Conservation (phyloP, 2,888 invertebrate species). For the Sarcophaga variegata region DNA sequence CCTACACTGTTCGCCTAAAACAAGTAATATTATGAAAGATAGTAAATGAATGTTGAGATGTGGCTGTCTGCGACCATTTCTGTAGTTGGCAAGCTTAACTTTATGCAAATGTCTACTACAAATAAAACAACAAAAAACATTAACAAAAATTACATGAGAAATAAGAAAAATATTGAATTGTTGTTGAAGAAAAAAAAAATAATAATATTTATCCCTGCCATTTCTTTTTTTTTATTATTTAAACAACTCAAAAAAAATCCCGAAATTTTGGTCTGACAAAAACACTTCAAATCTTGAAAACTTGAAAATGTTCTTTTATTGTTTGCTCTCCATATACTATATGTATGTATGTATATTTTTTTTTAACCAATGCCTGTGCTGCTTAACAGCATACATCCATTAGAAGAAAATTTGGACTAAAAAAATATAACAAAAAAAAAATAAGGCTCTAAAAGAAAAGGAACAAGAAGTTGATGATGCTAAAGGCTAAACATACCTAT, state of each 20-base stretch:
- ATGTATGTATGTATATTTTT: neutral
- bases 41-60: neutral
- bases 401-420: conserved; percentile 12
- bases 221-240: conserved; percentile 13
- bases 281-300: conserved; percentile 67
- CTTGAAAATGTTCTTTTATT: conserved; percentile 55
- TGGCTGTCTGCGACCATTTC: conserved; percentile 51
- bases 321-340: neutral
- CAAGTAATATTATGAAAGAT: conserved; percentile 52
- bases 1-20: conserved; percentile 24
- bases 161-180: conserved; percentile 26
- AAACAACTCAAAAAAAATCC: conserved; percentile 18
- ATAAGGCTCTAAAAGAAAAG: conserved; percentile 3
- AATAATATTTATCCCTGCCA: too few species aligned
- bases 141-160: conserved; percentile 30
- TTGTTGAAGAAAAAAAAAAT: conserved; percentile 57
- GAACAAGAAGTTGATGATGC: conserved; percentile 55
- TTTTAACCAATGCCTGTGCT: neutral
- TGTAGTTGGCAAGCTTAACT: conserved; percentile 64
- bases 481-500: conserved; percentile 67
- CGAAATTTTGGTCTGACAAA: conserved; percentile 58
- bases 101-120: conserved; percentile 60
- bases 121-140: conserved; percentile 25
- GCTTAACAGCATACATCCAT: conserved; percentile 19
- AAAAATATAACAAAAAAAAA: neutral